Base-by-base conservation (phyloP, 2,888 invertebrate species). In the Taphrorychus bicolor region DNA sequence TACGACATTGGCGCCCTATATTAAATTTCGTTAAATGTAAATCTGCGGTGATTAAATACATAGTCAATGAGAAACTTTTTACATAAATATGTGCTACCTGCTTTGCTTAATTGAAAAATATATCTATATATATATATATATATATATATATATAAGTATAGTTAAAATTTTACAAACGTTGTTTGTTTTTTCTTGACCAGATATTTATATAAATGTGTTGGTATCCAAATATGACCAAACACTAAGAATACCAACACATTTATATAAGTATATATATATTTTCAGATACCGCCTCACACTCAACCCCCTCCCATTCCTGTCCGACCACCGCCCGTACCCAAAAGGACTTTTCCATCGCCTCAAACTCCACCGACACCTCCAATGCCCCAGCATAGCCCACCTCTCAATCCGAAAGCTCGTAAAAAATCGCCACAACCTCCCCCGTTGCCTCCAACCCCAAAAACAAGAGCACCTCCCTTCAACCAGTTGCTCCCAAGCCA, bases 261-360 rank as follows among this genome's bases (percentile, higher is more conserved):
- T n/a, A n/a, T n/a, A n/a, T n/a, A 32, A 48, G n/a, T n/a, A n/a
- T n/a, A n/a, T n/a, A n/a, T n/a, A n/a, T 52, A 19, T 53, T 66
- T 67, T 60, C 48, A 69, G 69, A 57, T 69, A 48, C 49, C 52
- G 11, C n/a, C n/a, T 22, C 65, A 51, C 7, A 14, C 65, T 11
- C 57, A 62, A 52, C 69, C 69, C 5, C 69, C 69, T 45, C 69
- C 69, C 14, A 60, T 69, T 18, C 69, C 69, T 5, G n/a, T 65
- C 48, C 69, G 69, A 71, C 83, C 84, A 53, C 85, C 85, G 14
- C 83, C 83, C 45, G 84, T 85, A 45, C 85, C 86, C 45, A 84
- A 84, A 73, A 77, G 86, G 63, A 82, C 75, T 32, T 73, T 76
- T 66, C 72, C 75, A 48, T 82, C 84, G 57, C 57, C 65, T n/a